A percentile compares a stretch with the other conserved stretches of the same genome.
Evolutionary conservation across 1,140 invertebrate genomes (phyloP).

Genomic region (Zaprionus taronus): DNA sequence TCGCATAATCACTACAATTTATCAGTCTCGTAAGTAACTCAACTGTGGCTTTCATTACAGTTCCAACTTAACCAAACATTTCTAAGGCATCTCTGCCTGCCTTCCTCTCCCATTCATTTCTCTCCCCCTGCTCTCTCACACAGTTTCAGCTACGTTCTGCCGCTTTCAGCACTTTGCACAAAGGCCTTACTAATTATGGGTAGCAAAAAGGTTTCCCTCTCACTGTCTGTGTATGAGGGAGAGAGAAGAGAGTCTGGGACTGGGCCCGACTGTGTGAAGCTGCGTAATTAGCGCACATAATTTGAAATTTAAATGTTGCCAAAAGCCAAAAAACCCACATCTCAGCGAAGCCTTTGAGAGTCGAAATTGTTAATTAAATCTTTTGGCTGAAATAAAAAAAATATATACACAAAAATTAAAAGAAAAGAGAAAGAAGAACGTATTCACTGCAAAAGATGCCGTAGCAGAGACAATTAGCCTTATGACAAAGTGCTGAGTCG

Average conservation of each 20-base stretch:
- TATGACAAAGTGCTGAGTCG: constrained; percentile 66
- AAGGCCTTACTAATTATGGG: constrained; percentile 74
- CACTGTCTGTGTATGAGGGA: background rate
- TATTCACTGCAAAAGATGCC: constrained; percentile 37
- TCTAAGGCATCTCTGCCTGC: constrained; percentile 23
- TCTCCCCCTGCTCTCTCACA: background rate
- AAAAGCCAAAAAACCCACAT: constrained; percentile 62
- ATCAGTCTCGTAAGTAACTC: constrained; percentile 8
- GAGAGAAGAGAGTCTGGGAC: background rate
- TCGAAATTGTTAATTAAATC: constrained; percentile 81
- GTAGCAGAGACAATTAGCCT: constrained; percentile 64
- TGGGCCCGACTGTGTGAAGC: constrained; percentile 31
- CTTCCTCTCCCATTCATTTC: background rate
- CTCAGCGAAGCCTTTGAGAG: constrained; percentile 71
- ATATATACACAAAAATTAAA: constrained; percentile 16
- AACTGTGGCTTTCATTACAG: constrained; percentile 8
- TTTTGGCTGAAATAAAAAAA: constrained; percentile 43
- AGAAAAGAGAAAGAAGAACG: constrained; percentile 11
- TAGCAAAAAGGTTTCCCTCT: constrained; percentile 61
- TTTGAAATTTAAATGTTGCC: constrained; percentile 82
- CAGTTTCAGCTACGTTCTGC: constrained; percentile 1
- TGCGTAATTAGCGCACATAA: constrained; percentile 80
- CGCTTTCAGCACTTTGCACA: constrained; percentile 41
- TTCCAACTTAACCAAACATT: constrained; percentile 23
- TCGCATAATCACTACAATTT: background rate